A percentile compares a stretch with the other conserved stretches of the same genome.
These are phyloP conservation scores for Arge pagana DNA, from an alignment of 2,888 invertebrate genomes.

Conservation along the genomic window DNA sequence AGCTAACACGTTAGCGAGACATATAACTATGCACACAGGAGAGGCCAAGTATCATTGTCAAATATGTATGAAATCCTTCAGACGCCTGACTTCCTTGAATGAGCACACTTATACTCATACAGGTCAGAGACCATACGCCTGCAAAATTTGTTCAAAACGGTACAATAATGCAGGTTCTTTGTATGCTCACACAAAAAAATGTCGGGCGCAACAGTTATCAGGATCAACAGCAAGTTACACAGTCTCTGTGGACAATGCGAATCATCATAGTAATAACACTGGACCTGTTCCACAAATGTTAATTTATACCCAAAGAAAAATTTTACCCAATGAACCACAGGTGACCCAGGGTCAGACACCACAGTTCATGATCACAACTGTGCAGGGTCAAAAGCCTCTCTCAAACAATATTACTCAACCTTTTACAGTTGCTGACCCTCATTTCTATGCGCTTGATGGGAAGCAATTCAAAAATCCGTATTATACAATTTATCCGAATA, in stretches of 20 bases:
- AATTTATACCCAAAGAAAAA: slow-evolving; percentile 45
- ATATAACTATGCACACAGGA: slow-evolving; percentile 54
- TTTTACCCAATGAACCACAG: slow-evolving; percentile 33
- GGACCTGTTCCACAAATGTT: slow-evolving; percentile 35
- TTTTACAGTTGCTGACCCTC: slow-evolving; percentile 43
- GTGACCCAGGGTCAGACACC: slow-evolving; percentile 36
- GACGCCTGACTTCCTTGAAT: slow-evolving; percentile 50
- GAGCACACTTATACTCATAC: slow-evolving; percentile 54
- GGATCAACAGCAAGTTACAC: slow-evolving; percentile 25
- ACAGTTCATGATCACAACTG: slow-evolving; percentile 47
- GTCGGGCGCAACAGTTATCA: slow-evolving; percentile 44
- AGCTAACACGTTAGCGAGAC: slow-evolving; percentile 52
- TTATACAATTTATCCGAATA: slow-evolving; percentile 50
- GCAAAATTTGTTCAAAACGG: slow-evolving; percentile 51
- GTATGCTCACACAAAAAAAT: slow-evolving; percentile 54
- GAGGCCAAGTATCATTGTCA: slow-evolving; percentile 54
- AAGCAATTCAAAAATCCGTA: slow-evolving; percentile 48
- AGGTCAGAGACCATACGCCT: slow-evolving; percentile 52
- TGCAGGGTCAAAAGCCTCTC: slow-evolving; percentile 42
- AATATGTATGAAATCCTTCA: slow-evolving; percentile 51
- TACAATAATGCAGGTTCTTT: slow-evolving; percentile 49
- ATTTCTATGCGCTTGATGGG: slow-evolving; percentile 42
- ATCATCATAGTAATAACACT: slow-evolving; percentile 27
- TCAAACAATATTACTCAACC: slow-evolving; percentile 42
- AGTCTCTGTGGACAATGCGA: slow-evolving; percentile 32